Base-by-base conservation (phyloP, 1,140 invertebrate species). In the Bombus turneri region DNA sequence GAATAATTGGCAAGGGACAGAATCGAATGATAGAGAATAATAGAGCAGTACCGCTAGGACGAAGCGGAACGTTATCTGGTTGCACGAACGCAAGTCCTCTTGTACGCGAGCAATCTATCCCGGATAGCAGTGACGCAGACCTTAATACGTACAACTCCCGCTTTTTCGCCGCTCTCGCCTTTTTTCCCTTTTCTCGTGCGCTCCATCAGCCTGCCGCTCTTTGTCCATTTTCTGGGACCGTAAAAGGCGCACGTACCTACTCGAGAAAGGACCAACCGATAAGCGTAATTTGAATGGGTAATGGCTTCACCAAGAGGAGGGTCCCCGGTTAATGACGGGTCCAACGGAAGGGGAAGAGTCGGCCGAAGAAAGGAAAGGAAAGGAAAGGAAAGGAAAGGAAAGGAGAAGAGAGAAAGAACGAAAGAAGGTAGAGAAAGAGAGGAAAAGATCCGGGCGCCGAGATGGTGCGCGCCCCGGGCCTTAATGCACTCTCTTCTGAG, bases 221-320 rank as follows among this genome's bases (percentile, higher is more conserved):
- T 31, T 64, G 83, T 81, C 77, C 88, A 85, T 88, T 86, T 90
- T 90, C 86, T 90, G 86, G 43, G 72, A 68, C 87, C 86, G 87
- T 91, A 91, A 91, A 86, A 91, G 87, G 81, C 81, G 85, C 86
- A 82, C 86, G 86, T 88, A 83, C 47, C 18, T 53, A 22, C 71
- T 79, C 83, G 81, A 82, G 68, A 77, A 47, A 81, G 80, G 86
- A 88, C 78, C 57, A 64, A 89, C 83, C 91, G 92, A 93, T 93
- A 93, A 93, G 91, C 89, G 88, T 91, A 92, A 93, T 92, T 93
- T 93, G 92, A 93, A 93, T 93, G 93, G 92, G 86, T 92, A 92
- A 93, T 92, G 90, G 90, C 86, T 86, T 91, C 88, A 90, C 88
- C 88, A 73, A 86, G 89, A 90, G 86, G 83, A 89, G 84, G 88